phyloP scores from a whole-genome alignment of 2,888 invertebrate species.

The Sphecodes monilicornis region DNA sequence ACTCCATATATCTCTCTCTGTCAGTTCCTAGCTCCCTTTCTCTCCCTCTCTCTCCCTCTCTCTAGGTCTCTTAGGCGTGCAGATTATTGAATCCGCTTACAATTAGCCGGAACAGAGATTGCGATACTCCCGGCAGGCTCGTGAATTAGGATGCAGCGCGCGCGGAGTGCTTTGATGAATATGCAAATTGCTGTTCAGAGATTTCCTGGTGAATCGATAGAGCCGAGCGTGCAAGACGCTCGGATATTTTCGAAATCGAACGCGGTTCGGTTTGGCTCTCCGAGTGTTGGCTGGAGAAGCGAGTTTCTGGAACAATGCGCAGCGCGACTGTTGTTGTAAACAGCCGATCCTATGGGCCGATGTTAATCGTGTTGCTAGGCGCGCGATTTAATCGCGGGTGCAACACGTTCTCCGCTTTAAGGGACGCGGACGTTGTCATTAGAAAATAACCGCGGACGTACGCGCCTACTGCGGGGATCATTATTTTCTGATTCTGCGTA shows the following conservation, averaged over 20 bases:
- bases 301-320: background rate
- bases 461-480: constrained; percentile 28
- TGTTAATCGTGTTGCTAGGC: constrained; percentile 34
- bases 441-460: constrained; percentile 14
- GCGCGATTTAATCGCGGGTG: constrained; percentile 11
- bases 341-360: background rate
- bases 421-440: constrained; percentile 24
- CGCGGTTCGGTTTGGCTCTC: background rate
- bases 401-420: constrained; percentile 42
- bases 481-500: constrained; percentile 50
- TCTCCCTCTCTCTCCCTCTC: background rate
- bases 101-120: constrained; percentile 9
- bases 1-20: background rate
- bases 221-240: constrained; percentile 2
- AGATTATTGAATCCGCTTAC: constrained; percentile 23
- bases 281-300: background rate
- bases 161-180: background rate
- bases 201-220: background rate
- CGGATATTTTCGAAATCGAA: background rate
- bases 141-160: constrained; percentile 19
- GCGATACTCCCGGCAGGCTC: background rate
- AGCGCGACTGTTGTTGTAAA: constrained; percentile 9
- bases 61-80: background rate
- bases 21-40: too few relatives aligned
- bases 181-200: background rate